A percentile compares a stretch with the other conserved stretches of the same genome.
These are phyloP conservation scores for Centropyge bicolor DNA, from an alignment of 2,797 vertebrate species.

Conservation along the genomic window DNA sequence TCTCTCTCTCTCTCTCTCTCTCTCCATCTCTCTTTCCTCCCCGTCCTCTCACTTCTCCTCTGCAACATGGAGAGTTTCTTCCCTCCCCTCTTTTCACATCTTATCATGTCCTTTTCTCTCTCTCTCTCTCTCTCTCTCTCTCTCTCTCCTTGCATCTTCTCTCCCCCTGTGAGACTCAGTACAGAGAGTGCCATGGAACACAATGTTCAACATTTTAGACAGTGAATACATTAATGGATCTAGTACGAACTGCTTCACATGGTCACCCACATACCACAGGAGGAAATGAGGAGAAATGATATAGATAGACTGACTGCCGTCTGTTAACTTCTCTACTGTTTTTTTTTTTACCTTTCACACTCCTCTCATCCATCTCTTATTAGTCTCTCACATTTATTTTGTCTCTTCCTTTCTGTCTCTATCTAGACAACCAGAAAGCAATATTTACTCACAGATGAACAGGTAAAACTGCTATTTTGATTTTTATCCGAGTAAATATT, in stretches of 20 bases:
- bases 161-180: conserved; percentile 24
- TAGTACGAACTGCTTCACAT: conserved; percentile 54
- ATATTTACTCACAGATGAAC: not conserved
- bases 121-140: conserved; percentile 17
- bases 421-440: conserved; percentile 23
- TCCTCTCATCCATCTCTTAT: not conserved
- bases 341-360: not conserved
- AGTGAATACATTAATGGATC: conserved; percentile 34
- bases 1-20: conserved; percentile 29
- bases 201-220: conserved; percentile 48
- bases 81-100: conserved; percentile 67
- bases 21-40: conserved; percentile 27
- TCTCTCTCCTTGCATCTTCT: conserved; percentile 28
- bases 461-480: not conserved
- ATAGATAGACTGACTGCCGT: not conserved
- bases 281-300: not conserved
- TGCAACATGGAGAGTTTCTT: conserved; percentile 30
- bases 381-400: conserved; percentile 12
- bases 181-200: conserved; percentile 39
- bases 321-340: not conserved
- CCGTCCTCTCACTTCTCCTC: conserved; percentile 40
- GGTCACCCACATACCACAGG: conserved; percentile 40
- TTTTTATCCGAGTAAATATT: no score
- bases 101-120: conserved; percentile 53
- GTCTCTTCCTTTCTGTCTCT: not conserved